Evolutionary conservation across 2,113 vertebrate species (phyloP), one percentile per base, ranked within the genome.

Genomic region (Tringa solitaria): DNA sequence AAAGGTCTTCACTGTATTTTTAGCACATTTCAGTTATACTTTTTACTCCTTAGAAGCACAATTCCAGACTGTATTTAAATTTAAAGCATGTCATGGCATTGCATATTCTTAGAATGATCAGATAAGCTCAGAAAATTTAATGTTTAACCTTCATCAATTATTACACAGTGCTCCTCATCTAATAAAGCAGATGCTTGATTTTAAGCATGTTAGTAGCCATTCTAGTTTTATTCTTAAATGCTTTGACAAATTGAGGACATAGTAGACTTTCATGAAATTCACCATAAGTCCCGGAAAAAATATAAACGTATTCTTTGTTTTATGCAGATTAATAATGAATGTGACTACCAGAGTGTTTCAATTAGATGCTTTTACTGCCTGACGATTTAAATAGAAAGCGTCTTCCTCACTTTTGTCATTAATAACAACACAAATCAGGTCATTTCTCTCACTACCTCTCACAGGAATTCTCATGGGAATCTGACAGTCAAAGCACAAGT

Each of bases 81-180:
- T 79, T 94, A 73, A 90, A 95, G n/a, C 20, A 50, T 93, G 69
- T 82, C 83, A 78, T 72, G 86, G 45, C 54, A 84, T 82, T 87
- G 76, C 77, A 87, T 89, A 87, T 82, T 81, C 83, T 92, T 89
- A 69, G 73, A 68, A 72, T 72, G 51, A 86, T 89, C 73, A 87
- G 65, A 78, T 81, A 72, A n/a, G 27, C 53, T 92, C 81, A 33
- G 84, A 65, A 92, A 87, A 78, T 74, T 48, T 84, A 50, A 90
- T 78, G 65, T 92, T 96, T 96, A 94, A 87, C 86, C 83, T 94
- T 94, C 69, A 93, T 89, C 43, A 96, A 30, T 96, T 90, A 90
- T 94, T 94, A 84, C 75, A 74, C 30, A 84, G 53, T 72, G 9
- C 41, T 84, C 65, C 41, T 92, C 65, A 45, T 37, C 61, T 81